Conservation (phyloP, 1,140 invertebrate genomes). For the Orussus abietinus region DNA sequence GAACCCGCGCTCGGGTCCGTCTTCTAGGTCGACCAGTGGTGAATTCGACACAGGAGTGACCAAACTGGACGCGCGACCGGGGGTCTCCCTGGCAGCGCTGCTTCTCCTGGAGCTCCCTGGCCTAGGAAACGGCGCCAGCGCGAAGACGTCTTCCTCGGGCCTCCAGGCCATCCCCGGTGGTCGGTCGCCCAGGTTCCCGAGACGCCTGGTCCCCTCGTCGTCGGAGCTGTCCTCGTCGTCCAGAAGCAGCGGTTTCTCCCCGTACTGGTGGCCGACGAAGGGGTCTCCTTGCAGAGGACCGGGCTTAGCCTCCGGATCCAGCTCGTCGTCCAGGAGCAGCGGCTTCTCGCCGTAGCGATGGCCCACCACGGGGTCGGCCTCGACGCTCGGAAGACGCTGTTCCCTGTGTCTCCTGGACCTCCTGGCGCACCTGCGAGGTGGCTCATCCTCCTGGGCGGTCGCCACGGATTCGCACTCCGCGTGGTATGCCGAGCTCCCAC, state of each 20-base stretch:
- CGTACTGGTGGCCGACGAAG: conserved; percentile 42
- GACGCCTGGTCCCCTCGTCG: conserved; percentile 26
- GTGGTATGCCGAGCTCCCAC: conserved; percentile 67
- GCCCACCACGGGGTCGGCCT: conserved; percentile 57
- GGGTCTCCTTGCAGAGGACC: conserved; percentile 48
- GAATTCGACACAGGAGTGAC: conserved; percentile 22
- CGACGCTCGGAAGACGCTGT: conserved; percentile 26
- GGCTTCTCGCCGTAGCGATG: conserved; percentile 78
- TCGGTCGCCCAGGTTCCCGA: too few species aligned
- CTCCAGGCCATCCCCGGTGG: conserved; percentile 44
- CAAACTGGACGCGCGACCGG: conserved; percentile 25
- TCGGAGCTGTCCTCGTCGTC: conserved; percentile 31
- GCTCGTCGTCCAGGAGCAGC: conserved; percentile 73
- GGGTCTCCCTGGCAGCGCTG: too few species aligned
- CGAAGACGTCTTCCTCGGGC: conserved; percentile 65
- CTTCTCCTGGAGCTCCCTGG: conserved; percentile 46
- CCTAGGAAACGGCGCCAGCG: conserved; percentile 68
- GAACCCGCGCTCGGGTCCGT: conserved; percentile 13
- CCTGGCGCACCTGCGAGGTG: conserved; percentile 11
- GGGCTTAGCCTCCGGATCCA: conserved; percentile 61
- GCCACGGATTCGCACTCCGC: conserved; percentile 69
- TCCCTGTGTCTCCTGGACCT: conserved; percentile 11
- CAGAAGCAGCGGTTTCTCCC: conserved; percentile 23
- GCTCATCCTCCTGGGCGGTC: conserved; percentile 59
- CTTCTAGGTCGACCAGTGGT: conserved; percentile 33